Base-by-base conservation (phyloP, 2,113 vertebrate genomes). In the Cyprinodon variegatus region DNA sequence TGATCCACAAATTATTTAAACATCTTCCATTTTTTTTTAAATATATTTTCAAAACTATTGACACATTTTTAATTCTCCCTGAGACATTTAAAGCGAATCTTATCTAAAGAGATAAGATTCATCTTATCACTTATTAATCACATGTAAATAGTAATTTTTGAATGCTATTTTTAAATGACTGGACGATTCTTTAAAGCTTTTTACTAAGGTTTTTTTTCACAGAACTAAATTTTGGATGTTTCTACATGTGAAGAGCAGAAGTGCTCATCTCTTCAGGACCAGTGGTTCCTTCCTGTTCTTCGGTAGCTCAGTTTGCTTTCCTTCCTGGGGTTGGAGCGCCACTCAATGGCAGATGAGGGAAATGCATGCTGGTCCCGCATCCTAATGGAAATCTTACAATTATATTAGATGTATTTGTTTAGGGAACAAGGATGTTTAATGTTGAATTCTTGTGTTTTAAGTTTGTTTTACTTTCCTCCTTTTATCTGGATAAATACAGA, bases 301-400 rank as follows among this genome's bases (percentile, higher is more conserved):
- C 2, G 12, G 40, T 10, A 43, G 22, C 29, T 22, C 17, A 36
- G 43, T 36, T 4, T 22, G 17, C 65, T 80, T 70, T 81, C 64
- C 65, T 80, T 70, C 79, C 64, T 86, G 68, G 86, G 69, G 73
- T 85, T 80, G 63, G 73, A 87, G 74, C 68, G 41, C 85, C 86
- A 37, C 53, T 45, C 61, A 36, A 88, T 91, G 93, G 88, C 22
- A 37, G 29, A 38, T 57, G 3, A 15, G 38, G 22, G 39, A 78
- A 79, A 61, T 80, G 62, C 79, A 74, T 14, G 37, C 20, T 43
- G 29, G 48, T 40, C 38, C 20, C 1, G 3, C n/a, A 40, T 3
- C 0, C 0, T 45, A 11, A 36, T 5, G 43, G 7, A 11, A n/a
- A 1, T n/a, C 7, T 53, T 11, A 3, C n/a, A 63, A 61, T 62